phyloP scores from a whole-genome alignment of 2,797 vertebrate genomes.

The Avahi laniger region DNA sequence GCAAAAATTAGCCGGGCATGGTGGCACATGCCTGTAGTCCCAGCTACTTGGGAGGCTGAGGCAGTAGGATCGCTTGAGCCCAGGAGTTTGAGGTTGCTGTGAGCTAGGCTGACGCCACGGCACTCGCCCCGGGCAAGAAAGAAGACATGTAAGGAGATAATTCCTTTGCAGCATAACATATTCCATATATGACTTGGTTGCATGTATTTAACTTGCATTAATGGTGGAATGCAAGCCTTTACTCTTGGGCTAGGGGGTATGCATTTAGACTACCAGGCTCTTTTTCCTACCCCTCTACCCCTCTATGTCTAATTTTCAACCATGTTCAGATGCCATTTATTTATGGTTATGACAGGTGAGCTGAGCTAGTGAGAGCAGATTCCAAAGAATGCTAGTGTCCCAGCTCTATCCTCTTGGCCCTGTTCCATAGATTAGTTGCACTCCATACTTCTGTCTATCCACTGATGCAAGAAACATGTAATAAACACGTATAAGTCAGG shows the following conservation, averaged over 20 bases:
- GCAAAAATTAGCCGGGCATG: no score
- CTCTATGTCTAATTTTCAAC: not conserved
- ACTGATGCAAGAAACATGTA: not conserved
- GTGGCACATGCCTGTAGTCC: no score
- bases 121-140: no score
- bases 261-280: not conserved
- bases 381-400: not conserved
- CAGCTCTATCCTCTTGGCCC: not conserved
- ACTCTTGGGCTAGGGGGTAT: not conserved
- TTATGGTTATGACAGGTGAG: not conserved
- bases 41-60: no score
- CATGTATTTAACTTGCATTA: not conserved
- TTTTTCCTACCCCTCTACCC: not conserved
- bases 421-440: not conserved
- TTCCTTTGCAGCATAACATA: not conserved
- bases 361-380: not conserved
- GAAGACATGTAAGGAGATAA: not conserved
- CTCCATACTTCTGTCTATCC: not conserved
- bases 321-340: not conserved
- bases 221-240: not conserved
- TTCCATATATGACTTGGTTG: not conserved
- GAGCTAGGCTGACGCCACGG: no score
- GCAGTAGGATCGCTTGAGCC: no score
- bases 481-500: not conserved
- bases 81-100: no score